phyloP scores from a whole-genome alignment of 2,113 vertebrate genomes.

The Upupa epops region DNA sequence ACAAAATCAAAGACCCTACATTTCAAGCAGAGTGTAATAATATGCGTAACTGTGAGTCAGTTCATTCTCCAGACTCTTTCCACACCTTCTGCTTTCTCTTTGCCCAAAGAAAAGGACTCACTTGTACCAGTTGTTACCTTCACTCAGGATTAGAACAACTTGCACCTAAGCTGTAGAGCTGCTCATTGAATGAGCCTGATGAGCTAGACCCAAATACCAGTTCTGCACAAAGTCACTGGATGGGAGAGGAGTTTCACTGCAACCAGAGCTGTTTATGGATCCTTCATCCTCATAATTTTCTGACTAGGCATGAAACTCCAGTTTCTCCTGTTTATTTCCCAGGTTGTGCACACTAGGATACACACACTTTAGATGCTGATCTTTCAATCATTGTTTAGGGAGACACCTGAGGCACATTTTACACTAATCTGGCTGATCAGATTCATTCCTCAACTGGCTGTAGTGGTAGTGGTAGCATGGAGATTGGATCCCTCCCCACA shows the following conservation, averaged over 20 bases:
- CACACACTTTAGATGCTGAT: no score
- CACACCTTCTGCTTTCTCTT: not conserved
- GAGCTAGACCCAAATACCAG: not conserved
- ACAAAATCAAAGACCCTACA: not conserved
- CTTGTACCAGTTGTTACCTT: not conserved
- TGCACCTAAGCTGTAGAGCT: not conserved
- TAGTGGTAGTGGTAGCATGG: no score
- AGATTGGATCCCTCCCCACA: no score
- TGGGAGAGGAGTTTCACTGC: not conserved
- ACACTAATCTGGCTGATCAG: no score
- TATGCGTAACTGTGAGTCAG: not conserved
- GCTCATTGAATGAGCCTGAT: not conserved
- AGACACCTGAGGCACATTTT: no score
- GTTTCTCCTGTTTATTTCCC: no score
- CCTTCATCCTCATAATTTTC: no score
- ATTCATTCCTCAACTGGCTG: no score
- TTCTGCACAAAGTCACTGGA: not conserved
- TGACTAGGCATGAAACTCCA: no score
- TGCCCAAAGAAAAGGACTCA: accelerated
- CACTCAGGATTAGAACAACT: not conserved
- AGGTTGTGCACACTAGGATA: no score
- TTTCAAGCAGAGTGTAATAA: not conserved
- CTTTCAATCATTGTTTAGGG: no score
- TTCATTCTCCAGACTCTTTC: not conserved
- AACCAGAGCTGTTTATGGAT: not conserved